Conservation (phyloP, 1,140 invertebrate genomes). For the Caenorhabditis tropicalis region DNA sequence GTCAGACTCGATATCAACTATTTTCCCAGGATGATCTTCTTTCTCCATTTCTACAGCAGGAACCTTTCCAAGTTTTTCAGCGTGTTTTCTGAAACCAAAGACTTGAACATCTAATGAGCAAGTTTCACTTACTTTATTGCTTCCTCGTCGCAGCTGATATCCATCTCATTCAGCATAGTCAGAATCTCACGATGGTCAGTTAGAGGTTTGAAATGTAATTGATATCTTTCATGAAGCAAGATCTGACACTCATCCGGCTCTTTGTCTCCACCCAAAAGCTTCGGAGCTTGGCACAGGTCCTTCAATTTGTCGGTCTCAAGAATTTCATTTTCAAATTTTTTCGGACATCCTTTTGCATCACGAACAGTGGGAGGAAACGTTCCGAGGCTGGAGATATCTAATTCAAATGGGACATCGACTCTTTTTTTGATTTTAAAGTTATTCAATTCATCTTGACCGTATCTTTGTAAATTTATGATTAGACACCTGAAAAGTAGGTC, state of each 20-base stretch:
- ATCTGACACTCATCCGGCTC: too few relatives aligned
- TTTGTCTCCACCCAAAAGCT: too few relatives aligned
- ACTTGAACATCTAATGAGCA: neutral
- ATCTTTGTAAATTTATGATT: neutral
- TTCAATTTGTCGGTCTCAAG: too few relatives aligned
- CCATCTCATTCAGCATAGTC: too few relatives aligned
- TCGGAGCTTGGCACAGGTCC: too few relatives aligned
- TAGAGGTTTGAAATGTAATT: neutral
- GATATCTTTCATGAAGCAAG: too few relatives aligned
- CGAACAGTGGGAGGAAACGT: neutral
- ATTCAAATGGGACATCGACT: neutral
- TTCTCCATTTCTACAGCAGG: neutral
- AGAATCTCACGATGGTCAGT: too few relatives aligned
- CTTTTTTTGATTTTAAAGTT: neutral
- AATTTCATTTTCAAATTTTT: too few relatives aligned
- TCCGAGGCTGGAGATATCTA: neutral
- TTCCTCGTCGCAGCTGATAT: neutral
- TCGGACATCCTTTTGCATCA: neutral
- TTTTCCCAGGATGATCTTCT: neutral
- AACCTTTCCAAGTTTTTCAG: neutral
- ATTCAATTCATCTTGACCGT: neutral
- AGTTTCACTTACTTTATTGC: neutral
- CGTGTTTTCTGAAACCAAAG: neutral
- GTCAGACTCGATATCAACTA: neutral
- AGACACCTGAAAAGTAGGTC: slow-evolving; percentile 10